phyloP scores from a whole-genome alignment of 92 coral and sea anemone species.

The Pocillopora meandrina region DNA sequence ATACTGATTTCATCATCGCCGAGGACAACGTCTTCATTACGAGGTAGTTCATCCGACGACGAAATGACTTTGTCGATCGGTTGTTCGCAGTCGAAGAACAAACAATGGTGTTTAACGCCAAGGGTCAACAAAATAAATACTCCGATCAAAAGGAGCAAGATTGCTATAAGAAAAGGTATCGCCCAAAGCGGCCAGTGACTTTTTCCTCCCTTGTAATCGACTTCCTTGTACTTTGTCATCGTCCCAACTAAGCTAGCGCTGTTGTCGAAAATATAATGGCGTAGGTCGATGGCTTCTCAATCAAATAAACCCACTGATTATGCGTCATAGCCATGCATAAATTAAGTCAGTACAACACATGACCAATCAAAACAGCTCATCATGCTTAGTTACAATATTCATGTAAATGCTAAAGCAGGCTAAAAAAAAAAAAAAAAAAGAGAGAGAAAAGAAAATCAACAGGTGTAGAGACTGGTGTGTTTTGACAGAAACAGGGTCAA shows the following conservation, averaged over 20 bases:
- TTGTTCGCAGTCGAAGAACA: constrained; percentile 77
- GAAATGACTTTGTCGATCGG: constrained; percentile 17
- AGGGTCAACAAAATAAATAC: constrained; percentile 75
- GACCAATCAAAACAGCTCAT: constrained; percentile 7
- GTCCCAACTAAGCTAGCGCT: background rate
- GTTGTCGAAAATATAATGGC: background rate
- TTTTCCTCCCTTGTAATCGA: constrained; percentile 66
- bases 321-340: constrained; percentile 13
- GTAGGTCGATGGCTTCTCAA: background rate
- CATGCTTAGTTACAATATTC: background rate
- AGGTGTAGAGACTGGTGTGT: too few species aligned
- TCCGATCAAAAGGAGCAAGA: constrained; percentile 66
- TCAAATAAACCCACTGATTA: background rate
- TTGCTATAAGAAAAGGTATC: constrained; percentile 65
- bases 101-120: constrained; percentile 69
- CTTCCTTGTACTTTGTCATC: constrained; percentile 44
- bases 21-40: constrained; percentile 1
- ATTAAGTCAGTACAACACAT: background rate
- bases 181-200: constrained; percentile 83
- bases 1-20: background rate
- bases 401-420: too few species aligned
- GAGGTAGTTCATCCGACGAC: constrained; percentile 1
- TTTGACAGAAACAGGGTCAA: too few species aligned
- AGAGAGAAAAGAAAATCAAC: too few species aligned
- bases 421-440: too few species aligned